Base-by-base conservation (phyloP, 2,888 invertebrate genomes). In the Acronicta psi region DNA sequence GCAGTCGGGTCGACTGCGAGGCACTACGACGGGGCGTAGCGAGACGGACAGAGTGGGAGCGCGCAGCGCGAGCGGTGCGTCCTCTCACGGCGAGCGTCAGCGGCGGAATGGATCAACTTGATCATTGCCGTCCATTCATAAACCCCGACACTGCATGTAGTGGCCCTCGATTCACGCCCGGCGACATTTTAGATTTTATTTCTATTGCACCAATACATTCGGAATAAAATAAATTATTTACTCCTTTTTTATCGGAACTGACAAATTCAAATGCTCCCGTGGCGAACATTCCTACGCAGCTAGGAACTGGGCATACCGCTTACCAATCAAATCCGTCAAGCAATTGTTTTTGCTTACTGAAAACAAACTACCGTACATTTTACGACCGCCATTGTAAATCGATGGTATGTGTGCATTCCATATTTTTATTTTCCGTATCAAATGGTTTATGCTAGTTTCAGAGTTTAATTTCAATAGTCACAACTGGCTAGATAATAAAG, bases 71-170 rank as follows among this genome's bases (percentile, higher is more conserved):
- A n/a, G n/a, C n/a, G n/a, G n/a, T n/a, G n/a, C n/a, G n/a, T n/a
- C n/a, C n/a, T n/a, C n/a, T n/a, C n/a, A n/a, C n/a, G n/a, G n/a
- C n/a, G n/a, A n/a, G n/a, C n/a, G n/a, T n/a, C n/a, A n/a, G n/a
- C n/a, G n/a, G n/a, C n/a, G n/a, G n/a, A n/a, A n/a, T n/a, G n/a
- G 71, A 79, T 75, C 74, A 74, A 76, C 55, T 71, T 74, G 69
- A 79, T 78, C 47, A 73, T 60, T 65, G 54, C 41, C 40, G 45
- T 51, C 49, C 55, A 63, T 59, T 47, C 55, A 69, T 66, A 69
- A 67, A 62, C 37, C 56, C 25, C 46, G 29, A 38, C 53, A 57
- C 50, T 58, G 49, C 40, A 56, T 58, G 43, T 45, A 52, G 50
- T 56, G 59, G 41, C 29, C 59, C 45, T 71, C 45, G 20, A 38